A percentile compares a stretch with the other conserved stretches of the same genome.
phyloP scores from a whole-genome alignment of 2,888 invertebrate genomes.

The Antheraea yamamai region DNA sequence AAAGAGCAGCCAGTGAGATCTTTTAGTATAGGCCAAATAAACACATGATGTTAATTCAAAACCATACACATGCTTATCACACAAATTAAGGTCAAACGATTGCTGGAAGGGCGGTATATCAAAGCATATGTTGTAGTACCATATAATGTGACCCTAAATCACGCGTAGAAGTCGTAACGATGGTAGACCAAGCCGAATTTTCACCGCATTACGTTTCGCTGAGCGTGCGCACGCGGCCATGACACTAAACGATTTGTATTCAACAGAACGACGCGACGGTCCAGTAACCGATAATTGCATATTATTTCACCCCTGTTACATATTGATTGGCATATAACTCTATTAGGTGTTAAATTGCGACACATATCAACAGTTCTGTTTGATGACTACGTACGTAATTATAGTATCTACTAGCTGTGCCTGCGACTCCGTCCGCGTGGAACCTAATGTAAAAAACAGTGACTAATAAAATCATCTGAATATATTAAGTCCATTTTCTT shows the following conservation, averaged over 20 bases:
- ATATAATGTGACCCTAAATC: conserved; percentile 1
- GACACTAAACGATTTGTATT: conserved; percentile 55
- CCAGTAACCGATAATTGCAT: conserved; percentile 48
- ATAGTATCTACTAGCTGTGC: background rate
- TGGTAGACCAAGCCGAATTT: conserved; percentile 36
- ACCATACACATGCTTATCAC: background rate
- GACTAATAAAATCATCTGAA: too few species aligned
- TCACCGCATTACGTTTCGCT: conserved; percentile 43
- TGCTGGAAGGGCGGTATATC: background rate
- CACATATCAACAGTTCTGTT: background rate
- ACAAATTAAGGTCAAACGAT: background rate
- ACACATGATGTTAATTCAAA: background rate
- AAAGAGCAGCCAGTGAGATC: too few species aligned
- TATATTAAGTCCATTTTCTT: too few species aligned
- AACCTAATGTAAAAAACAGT: too few species aligned
- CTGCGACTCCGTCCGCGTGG: background rate
- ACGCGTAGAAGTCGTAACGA: conserved; percentile 19
- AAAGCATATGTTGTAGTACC: background rate
- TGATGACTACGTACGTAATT: background rate
- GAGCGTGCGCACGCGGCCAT: conserved; percentile 50
- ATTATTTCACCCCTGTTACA: conserved; percentile 46
- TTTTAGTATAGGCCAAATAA: too few species aligned
- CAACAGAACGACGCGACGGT: conserved; percentile 35
- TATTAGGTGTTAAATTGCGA: conserved; percentile 27
- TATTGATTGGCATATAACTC: conserved; percentile 34